Percentiles rank a stretch among this genome's conserved stretches.
Conservation (phyloP, 2,797 vertebrate species). For the Sandelia bainsii region DNA sequence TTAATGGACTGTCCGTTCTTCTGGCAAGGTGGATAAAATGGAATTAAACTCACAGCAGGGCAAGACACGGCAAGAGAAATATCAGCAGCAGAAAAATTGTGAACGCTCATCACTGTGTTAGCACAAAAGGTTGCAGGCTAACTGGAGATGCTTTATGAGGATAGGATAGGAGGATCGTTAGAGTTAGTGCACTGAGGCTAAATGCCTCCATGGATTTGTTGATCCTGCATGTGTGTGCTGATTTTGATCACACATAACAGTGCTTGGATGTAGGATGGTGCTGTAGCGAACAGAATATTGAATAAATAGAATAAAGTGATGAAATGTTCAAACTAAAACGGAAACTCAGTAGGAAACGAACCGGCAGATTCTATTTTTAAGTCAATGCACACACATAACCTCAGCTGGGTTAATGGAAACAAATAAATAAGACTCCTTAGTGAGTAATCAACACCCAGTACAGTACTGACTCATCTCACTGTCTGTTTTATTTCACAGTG, state of each 20-base stretch:
- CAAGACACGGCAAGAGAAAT: constrained; percentile 43
- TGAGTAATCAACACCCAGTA: constrained; percentile 28
- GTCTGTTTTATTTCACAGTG: constrained; percentile 3
- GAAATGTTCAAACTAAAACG: constrained; percentile 36
- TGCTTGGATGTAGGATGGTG: not conserved
- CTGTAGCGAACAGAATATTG: constrained; percentile 1
- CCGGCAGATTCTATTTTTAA: constrained; percentile 13
- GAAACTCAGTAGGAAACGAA: constrained; percentile 37
- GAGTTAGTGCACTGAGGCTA: constrained; percentile 25
- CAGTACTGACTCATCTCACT: constrained; percentile 14
- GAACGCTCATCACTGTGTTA: constrained; percentile 51
- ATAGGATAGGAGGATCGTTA: too few species aligned
- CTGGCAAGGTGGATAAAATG: constrained; percentile 41
- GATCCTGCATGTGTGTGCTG: constrained; percentile 20
- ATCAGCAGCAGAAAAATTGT: constrained; percentile 51
- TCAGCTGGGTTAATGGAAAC: constrained; percentile 33
- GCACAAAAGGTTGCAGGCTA: constrained; percentile 72
- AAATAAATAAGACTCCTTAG: constrained; percentile 9
- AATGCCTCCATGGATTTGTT: constrained; percentile 43
- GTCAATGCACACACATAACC: not conserved
- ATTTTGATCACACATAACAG: constrained; percentile 9
- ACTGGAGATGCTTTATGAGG: constrained; percentile 59
- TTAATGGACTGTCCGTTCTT: constrained; percentile 64
- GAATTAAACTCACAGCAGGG: constrained; percentile 60
- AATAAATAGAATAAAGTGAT: not conserved